These are phyloP conservation scores for Biston betularia DNA, from an alignment of 2,888 invertebrate genomes.

Conservation along the genomic window DNA sequence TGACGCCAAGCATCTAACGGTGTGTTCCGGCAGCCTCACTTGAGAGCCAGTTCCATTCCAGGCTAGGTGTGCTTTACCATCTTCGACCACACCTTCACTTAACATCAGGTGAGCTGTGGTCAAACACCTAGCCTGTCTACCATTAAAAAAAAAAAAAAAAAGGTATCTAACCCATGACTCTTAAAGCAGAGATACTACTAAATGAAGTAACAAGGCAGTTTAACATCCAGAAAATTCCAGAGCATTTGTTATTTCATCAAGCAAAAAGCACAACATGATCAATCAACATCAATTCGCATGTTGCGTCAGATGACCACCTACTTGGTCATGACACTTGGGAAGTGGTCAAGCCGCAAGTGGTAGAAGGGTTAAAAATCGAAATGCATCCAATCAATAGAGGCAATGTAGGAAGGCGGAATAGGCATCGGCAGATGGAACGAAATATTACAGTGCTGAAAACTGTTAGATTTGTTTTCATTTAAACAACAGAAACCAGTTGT, in stretches of 20 bases:
- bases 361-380: conserved; percentile 36
- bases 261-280: neutral
- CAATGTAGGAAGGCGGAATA: conserved; percentile 17
- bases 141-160: too few relatives aligned
- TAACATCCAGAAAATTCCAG: neutral
- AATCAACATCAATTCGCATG: conserved; percentile 9
- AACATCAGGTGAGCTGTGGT: too few relatives aligned
- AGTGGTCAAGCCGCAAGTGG: conserved; percentile 11
- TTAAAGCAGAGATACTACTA: neutral
- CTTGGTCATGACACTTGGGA: neutral
- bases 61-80: too few relatives aligned
- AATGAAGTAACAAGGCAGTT: neutral
- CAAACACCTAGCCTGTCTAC: too few relatives aligned
- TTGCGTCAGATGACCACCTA: conserved; percentile 9
- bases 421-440: neutral
- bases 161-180: too few relatives aligned
- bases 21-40: too few relatives aligned
- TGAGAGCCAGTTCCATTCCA: too few relatives aligned
- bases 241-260: neutral
- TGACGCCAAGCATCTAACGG: too few relatives aligned
- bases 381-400: conserved; percentile 35
- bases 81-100: too few relatives aligned
- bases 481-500: too few relatives aligned
- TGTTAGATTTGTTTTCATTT: too few relatives aligned
- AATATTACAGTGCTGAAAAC: neutral